A percentile compares a stretch with the other conserved stretches of the same genome.
Evolutionary conservation across 2,113 vertebrate species (phyloP).

Genomic region (Miniopterus natalensis): DNA sequence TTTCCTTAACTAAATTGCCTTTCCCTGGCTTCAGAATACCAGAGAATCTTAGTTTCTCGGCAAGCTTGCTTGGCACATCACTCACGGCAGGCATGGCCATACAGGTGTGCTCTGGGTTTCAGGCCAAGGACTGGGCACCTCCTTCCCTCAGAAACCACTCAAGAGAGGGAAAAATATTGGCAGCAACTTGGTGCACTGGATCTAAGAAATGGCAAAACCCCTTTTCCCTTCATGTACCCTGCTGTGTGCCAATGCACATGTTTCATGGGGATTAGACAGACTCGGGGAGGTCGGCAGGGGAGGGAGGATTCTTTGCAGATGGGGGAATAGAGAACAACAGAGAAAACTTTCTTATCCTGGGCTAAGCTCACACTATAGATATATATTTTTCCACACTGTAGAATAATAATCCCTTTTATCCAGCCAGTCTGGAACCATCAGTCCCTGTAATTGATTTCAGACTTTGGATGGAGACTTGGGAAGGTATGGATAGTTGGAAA

Average conservation of each 20-base stretch:
- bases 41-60: slow-evolving; percentile 62
- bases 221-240: neutral
- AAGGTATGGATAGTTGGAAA: slow-evolving; percentile 66
- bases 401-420: slow-evolving; percentile 75
- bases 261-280: slow-evolving; percentile 20
- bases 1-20: slow-evolving; percentile 12
- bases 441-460: slow-evolving; percentile 69
- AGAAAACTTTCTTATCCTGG: slow-evolving; percentile 63
- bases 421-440: slow-evolving; percentile 60
- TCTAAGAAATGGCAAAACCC: rapidly evolving
- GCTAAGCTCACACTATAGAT: slow-evolving; percentile 50
- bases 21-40: slow-evolving; percentile 70
- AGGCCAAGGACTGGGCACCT: neutral
- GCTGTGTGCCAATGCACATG: neutral
- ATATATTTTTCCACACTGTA: slow-evolving; percentile 61
- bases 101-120: slow-evolving; percentile 78
- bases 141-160: slow-evolving; percentile 30
- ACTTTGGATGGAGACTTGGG: slow-evolving; percentile 55
- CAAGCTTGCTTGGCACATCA: slow-evolving; percentile 46
- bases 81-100: slow-evolving; percentile 42
- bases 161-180: neutral
- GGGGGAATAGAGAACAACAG: slow-evolving; percentile 45
- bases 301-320: slow-evolving; percentile 59
- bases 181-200: neutral
- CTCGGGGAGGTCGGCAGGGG: neutral